Evolutionary conservation across 2,888 invertebrate species (phyloP).

Genomic region (Stegana nigrithorax): DNA sequence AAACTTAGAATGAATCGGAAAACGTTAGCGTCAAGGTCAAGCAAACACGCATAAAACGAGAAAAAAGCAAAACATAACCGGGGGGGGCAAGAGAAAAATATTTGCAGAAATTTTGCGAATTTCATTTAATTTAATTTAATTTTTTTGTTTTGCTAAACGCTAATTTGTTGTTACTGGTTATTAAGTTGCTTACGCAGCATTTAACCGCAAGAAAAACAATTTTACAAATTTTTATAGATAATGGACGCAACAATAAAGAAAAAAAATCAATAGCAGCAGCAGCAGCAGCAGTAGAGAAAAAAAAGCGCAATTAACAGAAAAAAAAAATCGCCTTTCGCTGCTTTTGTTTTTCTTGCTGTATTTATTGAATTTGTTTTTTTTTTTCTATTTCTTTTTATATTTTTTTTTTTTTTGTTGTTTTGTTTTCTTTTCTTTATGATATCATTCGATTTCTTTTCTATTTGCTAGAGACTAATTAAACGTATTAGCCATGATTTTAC

Average conservation of each 20-base stretch:
- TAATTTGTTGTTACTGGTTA: constrained; percentile 1
- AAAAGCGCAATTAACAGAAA: not conserved
- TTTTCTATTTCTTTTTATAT: no score
- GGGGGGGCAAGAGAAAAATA: no score
- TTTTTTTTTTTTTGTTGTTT: constrained; percentile 1
- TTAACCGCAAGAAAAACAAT: constrained; percentile 14
- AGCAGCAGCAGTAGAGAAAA: not conserved
- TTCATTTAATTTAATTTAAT: not conserved
- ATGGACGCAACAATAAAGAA: constrained; percentile 5
- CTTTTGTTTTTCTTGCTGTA: constrained; percentile 18
- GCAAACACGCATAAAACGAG: constrained; percentile 27
- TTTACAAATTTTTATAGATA: constrained; percentile 6
- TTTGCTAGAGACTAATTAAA: constrained; percentile 1
- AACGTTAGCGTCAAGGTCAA: constrained; percentile 30
- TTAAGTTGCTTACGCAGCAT: constrained; percentile 12
- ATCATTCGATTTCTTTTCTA: constrained; percentile 14
- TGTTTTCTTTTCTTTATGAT: constrained; percentile 25
- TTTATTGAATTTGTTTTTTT: constrained; percentile 1
- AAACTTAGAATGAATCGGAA: not conserved
- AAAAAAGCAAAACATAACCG: not conserved
- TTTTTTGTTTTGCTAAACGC: constrained; percentile 9
- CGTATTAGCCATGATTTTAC: not conserved
- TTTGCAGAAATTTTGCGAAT: not conserved
- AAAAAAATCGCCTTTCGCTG: constrained; percentile 15
- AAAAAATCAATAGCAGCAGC: not conserved